phyloP scores from a whole-genome alignment of 1,140 invertebrate species.

The Littorina saxatilis region DNA sequence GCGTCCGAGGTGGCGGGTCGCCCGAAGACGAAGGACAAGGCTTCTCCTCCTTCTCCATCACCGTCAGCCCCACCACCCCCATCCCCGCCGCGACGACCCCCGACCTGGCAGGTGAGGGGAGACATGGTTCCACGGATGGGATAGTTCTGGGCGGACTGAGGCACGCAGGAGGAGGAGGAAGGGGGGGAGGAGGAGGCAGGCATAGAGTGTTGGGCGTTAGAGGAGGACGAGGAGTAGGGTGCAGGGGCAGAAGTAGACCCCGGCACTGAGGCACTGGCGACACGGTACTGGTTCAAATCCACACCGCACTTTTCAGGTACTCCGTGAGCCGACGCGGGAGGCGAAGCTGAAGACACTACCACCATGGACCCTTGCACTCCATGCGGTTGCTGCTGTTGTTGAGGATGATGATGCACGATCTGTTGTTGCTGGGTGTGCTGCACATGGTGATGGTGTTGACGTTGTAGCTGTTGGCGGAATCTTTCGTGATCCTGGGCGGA shows the following conservation, averaged over 20 bases:
- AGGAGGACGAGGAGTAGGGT: neutral
- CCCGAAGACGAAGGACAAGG: conserved; percentile 55
- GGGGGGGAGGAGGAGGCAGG: neutral
- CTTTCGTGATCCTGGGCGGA: neutral
- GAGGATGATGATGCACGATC: neutral
- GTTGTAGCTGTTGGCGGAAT: conserved; percentile 4
- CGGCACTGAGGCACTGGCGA: conserved; percentile 3
- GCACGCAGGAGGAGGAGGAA: neutral
- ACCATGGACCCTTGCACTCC: too few relatives aligned
- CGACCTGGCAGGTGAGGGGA: conserved; percentile 44
- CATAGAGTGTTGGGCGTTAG: neutral
- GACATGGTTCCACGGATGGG: conserved; percentile 54
- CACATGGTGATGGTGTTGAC: neutral
- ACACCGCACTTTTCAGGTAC: neutral
- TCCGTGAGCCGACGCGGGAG: neutral
- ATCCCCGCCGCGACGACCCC: conserved; percentile 24
- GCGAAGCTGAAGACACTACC: too few relatives aligned
- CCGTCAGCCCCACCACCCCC: neutral
- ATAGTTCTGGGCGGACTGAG: conserved; percentile 37
- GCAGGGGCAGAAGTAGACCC: neutral
- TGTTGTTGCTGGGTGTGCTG: neutral
- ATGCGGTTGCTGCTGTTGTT: neutral
- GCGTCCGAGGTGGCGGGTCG: conserved; percentile 42
- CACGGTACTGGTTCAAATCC: neutral
- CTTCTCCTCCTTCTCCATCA: conserved; percentile 14